phyloP scores from a whole-genome alignment of 2,113 vertebrate species.

The Anarhynchus alexandrinus region DNA sequence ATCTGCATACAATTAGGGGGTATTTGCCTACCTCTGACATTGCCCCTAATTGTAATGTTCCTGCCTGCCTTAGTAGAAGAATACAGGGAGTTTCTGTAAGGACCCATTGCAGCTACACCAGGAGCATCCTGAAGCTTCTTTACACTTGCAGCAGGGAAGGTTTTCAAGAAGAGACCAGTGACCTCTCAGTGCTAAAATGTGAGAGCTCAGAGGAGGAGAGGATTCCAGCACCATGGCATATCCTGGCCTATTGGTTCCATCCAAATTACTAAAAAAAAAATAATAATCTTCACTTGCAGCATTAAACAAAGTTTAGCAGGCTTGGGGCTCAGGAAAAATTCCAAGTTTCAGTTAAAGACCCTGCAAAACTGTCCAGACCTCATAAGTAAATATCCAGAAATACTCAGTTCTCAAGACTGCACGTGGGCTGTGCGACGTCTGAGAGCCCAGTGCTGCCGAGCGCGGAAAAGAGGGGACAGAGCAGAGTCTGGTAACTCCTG shows the following conservation, averaged over 20 bases:
- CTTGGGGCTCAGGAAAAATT: neutral
- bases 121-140: neutral
- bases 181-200: neutral
- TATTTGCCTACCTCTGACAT: constrained; percentile 39
- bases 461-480: fast-evolving
- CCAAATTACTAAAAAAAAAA: neutral
- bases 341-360: neutral
- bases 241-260: neutral
- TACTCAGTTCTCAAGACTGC: neutral
- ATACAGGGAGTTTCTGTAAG: neutral
- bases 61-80: neutral
- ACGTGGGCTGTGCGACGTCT: fast-evolving
- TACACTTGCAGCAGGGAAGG: neutral
- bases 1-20: constrained; percentile 63
- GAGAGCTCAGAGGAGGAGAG: neutral
- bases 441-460: neutral
- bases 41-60: neutral
- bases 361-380: neutral
- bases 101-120: neutral
- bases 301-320: neutral
- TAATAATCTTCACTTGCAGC: neutral
- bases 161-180: neutral
- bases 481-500: neutral
- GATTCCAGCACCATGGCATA: neutral
- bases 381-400: neutral